Evolutionary conservation across 2,113 vertebrate species (phyloP).

Genomic region (Cryptomyrus ogoouensis): DNA sequence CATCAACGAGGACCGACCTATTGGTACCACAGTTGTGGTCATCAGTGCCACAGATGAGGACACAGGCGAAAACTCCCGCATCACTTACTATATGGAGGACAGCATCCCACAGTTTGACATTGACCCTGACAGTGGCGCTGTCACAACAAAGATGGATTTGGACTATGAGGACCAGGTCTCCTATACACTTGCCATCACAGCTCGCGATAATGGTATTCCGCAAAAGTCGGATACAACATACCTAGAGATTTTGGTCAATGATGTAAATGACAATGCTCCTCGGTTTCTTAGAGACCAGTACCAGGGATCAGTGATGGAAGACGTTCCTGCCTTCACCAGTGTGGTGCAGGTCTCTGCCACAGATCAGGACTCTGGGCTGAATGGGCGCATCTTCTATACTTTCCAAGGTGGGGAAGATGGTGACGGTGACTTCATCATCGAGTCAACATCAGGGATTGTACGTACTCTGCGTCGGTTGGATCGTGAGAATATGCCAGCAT

Average conservation of each 20-base stretch:
- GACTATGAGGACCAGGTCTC: conserved; percentile 96
- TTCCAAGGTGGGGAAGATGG: conserved; percentile 90
- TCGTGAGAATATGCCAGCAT: conserved; percentile 81
- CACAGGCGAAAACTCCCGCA: conserved; percentile 85
- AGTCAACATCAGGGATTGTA: conserved; percentile 89
- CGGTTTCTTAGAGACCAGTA: conserved; percentile 83
- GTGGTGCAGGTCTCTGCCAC: conserved; percentile 88
- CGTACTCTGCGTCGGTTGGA: conserved; percentile 81
- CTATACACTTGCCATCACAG: conserved; percentile 89
- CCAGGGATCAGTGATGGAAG: conserved; percentile 81
- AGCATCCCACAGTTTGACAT: conserved; percentile 93
- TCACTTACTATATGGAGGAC: conserved; percentile 95
- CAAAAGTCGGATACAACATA: conserved; percentile 97
- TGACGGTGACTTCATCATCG: conserved; percentile 87
- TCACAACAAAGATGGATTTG: conserved; percentile 86
- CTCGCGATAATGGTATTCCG: conserved; percentile 87
- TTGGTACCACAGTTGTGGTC: conserved; percentile 82
- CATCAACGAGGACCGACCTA: conserved; percentile 79
- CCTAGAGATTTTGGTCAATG: conserved; percentile 90
- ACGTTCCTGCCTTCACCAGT: conserved; percentile 83
- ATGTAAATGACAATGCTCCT: conserved; percentile 89
- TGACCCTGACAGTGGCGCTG: conserved; percentile 73
- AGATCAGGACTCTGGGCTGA: conserved; percentile 86
- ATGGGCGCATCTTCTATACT: conserved; percentile 87
- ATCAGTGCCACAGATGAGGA: conserved; percentile 95